Percentiles rank a stretch among this genome's conserved stretches.
These are phyloP conservation scores for Corythornis leucogaster DNA, from an alignment of 2,797 vertebrate genomes.

Conservation along the genomic window DNA sequence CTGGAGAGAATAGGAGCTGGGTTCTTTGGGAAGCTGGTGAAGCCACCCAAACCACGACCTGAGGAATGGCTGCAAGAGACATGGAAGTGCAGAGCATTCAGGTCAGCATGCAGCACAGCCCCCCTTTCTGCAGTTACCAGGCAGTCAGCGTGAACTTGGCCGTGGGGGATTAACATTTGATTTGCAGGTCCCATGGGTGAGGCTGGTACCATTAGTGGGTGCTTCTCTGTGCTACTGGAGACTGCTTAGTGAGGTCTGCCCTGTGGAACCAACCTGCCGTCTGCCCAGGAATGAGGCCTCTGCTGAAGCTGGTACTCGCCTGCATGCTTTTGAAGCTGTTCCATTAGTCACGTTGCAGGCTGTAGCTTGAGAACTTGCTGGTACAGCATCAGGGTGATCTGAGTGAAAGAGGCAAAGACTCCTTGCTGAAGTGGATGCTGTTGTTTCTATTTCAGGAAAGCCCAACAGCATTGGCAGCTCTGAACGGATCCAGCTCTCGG, in stretches of 20 bases:
- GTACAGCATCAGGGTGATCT: background rate
- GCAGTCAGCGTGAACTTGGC: background rate
- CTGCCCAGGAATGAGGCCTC: background rate
- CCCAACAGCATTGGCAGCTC: constrained; percentile 90
- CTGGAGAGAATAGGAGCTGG: background rate
- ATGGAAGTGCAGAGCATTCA: fast-evolving
- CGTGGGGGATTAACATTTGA: background rate
- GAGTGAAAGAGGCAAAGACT: background rate
- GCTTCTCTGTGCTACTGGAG: background rate
- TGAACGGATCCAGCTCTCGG: constrained; percentile 95
- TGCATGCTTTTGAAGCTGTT: background rate
- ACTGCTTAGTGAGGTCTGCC: background rate
- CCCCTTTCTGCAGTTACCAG: background rate
- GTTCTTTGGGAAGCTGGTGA: background rate
- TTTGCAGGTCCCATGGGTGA: background rate
- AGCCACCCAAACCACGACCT: background rate
- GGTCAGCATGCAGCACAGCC: background rate
- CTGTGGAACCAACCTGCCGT: background rate
- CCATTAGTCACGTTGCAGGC: too few relatives aligned
- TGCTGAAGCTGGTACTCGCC: background rate
- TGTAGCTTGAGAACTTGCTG: background rate
- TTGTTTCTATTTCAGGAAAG: constrained; percentile 86
- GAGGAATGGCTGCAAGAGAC: background rate
- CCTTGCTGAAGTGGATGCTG: constrained; percentile 51
- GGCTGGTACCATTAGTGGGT: background rate